Evolutionary conservation across 2,797 vertebrate genomes (phyloP).

Genomic region (Tolypeutes matacus): DNA sequence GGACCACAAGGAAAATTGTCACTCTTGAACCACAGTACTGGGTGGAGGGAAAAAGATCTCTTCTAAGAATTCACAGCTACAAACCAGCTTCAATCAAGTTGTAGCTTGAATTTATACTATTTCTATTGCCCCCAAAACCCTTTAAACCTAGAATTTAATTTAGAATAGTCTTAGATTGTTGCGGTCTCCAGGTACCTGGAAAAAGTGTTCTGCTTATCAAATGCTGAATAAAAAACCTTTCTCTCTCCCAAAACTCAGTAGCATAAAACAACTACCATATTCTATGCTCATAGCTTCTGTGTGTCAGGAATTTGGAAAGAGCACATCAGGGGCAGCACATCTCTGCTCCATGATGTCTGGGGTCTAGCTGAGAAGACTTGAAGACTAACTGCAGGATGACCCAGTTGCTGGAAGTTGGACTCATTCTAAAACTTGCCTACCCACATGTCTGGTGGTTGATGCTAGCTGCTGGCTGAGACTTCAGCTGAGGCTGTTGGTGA

Average conservation of each 20-base stretch:
- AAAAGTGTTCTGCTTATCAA: background rate
- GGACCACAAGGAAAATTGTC: background rate
- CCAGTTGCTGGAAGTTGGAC: background rate
- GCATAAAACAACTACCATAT: background rate
- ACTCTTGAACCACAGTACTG: background rate
- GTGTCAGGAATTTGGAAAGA: background rate
- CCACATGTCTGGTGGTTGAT: background rate
- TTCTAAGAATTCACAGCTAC: background rate
- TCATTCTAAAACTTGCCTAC: background rate
- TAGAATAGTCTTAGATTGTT: background rate
- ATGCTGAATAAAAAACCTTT: background rate
- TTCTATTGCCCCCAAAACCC: background rate
- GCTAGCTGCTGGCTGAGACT: background rate
- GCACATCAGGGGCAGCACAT: background rate
- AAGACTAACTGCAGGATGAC: background rate
- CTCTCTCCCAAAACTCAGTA: background rate
- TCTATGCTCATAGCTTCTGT: background rate
- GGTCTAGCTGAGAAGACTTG: background rate
- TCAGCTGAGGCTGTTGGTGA: background rate
- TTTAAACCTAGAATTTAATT: background rate
- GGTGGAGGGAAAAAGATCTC: background rate
- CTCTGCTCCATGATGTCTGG: background rate
- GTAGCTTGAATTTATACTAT: background rate
- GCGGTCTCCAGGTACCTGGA: background rate
- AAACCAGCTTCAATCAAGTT: background rate